Conservation (phyloP, 2,888 invertebrate genomes). For the Tinea semifulvella region DNA sequence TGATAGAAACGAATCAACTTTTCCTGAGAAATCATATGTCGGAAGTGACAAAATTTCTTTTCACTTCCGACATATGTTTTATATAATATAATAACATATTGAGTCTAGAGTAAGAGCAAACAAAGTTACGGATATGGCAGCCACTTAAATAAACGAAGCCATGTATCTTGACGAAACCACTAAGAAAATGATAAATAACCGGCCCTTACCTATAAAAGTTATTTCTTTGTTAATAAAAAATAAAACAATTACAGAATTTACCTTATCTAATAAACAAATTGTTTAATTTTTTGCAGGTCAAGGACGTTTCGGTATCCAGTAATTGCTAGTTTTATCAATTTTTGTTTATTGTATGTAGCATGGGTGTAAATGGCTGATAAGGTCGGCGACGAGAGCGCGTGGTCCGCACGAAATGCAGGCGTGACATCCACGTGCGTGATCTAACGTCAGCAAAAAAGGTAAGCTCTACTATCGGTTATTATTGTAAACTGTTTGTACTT, state of each 20-base stretch:
- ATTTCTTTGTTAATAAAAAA: background rate
- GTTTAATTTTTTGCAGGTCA: constrained; percentile 1
- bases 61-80: no score
- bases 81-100: no score
- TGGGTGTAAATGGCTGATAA: background rate
- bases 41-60: no score
- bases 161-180: no score
- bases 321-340: background rate
- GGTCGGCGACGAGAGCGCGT: constrained; percentile 21
- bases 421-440: constrained; percentile 26
- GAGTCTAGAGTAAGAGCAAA: no score
- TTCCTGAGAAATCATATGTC: no score
- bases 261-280: background rate
- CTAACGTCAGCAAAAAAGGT: constrained; percentile 20
- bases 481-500: no score
- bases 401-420: constrained; percentile 23
- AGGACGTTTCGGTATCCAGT: background rate
- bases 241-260: background rate
- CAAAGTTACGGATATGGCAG: no score
- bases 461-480: background rate
- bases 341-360: background rate
- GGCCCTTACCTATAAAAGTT: background rate
- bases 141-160: no score
- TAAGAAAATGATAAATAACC: no score
- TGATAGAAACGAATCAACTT: no score